Conservation (phyloP, 2,113 vertebrate species). For the Perccottus glenii region DNA sequence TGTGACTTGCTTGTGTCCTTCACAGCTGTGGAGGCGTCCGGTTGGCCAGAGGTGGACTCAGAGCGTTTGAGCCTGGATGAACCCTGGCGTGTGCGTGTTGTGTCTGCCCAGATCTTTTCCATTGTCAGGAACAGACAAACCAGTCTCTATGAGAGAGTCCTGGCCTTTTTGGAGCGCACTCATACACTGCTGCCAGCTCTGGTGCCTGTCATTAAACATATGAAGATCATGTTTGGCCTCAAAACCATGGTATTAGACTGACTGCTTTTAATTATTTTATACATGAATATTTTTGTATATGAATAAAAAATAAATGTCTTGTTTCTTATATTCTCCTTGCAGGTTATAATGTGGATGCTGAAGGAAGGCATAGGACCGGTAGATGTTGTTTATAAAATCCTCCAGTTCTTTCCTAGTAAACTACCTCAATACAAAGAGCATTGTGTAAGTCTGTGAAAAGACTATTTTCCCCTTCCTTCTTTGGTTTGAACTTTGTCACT, state of each 20-base stretch:
- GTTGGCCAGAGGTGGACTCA: constrained; percentile 59
- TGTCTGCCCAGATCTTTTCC: constrained; percentile 57
- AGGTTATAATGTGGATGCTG: constrained; percentile 80
- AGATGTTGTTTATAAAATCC: constrained; percentile 59
- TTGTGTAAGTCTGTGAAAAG: constrained; percentile 67
- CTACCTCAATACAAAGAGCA: constrained; percentile 70
- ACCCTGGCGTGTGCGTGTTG: constrained; percentile 64
- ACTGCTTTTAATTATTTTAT: no score
- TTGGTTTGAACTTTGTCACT: no score
- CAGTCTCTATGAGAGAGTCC: constrained; percentile 61
- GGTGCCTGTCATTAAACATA: constrained; percentile 77
- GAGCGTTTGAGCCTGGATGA: constrained; percentile 59
- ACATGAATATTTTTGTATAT: no score
- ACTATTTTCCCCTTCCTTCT: no score
- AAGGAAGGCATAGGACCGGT: constrained; percentile 45
- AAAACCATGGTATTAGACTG: constrained; percentile 73
- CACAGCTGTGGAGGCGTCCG: constrained; percentile 54
- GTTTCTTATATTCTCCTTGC: constrained; percentile 7
- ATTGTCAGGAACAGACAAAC: constrained; percentile 68
- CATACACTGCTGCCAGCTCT: constrained; percentile 68
- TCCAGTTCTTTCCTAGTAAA: constrained; percentile 67
- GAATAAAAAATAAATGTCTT: no score
- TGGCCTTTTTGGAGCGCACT: constrained; percentile 67
- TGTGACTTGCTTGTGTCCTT: not conserved
- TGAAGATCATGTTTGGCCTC: constrained; percentile 80